Percentiles rank a stretch among this genome's conserved stretches.
Evolutionary conservation across 2,888 invertebrate genomes (phyloP).

Genomic region (Eilema depressum): DNA sequence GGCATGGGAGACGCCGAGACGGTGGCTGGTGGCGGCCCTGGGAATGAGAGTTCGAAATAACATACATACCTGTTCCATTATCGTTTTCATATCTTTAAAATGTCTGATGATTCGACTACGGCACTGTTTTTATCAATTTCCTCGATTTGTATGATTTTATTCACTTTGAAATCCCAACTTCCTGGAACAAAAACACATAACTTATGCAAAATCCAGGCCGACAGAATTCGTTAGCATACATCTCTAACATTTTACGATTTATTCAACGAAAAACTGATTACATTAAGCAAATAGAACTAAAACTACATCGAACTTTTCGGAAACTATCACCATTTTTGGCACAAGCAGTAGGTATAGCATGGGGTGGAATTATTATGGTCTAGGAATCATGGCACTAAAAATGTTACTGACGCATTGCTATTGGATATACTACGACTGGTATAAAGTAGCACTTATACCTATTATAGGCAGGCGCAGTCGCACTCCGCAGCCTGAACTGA

Average conservation of each 20-base stretch:
- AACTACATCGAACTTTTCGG: conserved; percentile 4
- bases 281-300: conserved; percentile 18
- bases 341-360: conserved; percentile 4
- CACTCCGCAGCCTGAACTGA: no score
- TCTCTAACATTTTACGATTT: background rate
- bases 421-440: no score
- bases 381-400: no score
- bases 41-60: no score
- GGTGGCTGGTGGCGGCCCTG: no score
- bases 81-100: background rate
- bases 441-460: no score
- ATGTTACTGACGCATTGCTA: no score
- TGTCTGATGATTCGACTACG: background rate
- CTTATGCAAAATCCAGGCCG: background rate
- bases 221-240: background rate
- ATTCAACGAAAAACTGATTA: conserved; percentile 12
- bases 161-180: background rate
- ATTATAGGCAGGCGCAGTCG: no score
- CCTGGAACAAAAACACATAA: background rate
- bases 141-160: background rate
- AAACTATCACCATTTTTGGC: conserved; percentile 23
- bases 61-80: no score
- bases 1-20: no score
- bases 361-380: background rate
- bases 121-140: background rate